phyloP scores from a whole-genome alignment of 2,113 vertebrate genomes.

The Marmota flaviventris region DNA sequence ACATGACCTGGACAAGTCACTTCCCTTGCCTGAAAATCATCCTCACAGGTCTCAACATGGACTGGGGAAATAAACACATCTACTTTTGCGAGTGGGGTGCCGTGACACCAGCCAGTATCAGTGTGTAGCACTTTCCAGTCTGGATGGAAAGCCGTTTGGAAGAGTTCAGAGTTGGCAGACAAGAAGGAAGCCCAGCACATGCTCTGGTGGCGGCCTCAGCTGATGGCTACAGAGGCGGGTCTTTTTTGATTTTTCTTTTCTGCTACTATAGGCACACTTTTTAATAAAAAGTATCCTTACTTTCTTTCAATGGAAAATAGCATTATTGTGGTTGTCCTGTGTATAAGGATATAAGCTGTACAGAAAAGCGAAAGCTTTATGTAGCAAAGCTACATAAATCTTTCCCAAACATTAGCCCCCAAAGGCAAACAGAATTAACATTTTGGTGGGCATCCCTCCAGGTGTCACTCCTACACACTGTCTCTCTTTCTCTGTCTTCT shows the following conservation, averaged over 20 bases:
- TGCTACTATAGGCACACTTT: neutral
- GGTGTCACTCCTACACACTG: neutral
- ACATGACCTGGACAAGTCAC: neutral
- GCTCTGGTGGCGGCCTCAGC: neutral
- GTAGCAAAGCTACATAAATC: neutral
- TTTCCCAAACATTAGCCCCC: neutral
- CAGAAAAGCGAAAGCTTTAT: neutral
- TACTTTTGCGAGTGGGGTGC: neutral
- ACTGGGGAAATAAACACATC: neutral
- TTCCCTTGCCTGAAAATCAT: constrained; percentile 29
- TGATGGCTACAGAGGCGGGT: neutral
- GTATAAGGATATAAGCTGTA: constrained; percentile 18
- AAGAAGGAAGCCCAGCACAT: neutral
- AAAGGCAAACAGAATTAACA: neutral
- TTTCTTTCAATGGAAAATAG: neutral
- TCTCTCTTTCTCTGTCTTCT: neutral
- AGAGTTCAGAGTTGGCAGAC: neutral
- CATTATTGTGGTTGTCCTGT: constrained; percentile 16
- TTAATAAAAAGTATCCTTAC: neutral
- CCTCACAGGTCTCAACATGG: neutral
- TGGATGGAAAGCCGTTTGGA: neutral
- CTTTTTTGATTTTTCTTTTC: constrained; percentile 33
- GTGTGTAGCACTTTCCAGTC: neutral
- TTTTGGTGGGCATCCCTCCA: neutral
- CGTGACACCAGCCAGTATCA: neutral